A percentile compares a stretch with the other conserved stretches of the same genome.
Evolutionary conservation across 2,113 vertebrate species (phyloP).

Genomic region (Eulacestoma nigropectus): DNA sequence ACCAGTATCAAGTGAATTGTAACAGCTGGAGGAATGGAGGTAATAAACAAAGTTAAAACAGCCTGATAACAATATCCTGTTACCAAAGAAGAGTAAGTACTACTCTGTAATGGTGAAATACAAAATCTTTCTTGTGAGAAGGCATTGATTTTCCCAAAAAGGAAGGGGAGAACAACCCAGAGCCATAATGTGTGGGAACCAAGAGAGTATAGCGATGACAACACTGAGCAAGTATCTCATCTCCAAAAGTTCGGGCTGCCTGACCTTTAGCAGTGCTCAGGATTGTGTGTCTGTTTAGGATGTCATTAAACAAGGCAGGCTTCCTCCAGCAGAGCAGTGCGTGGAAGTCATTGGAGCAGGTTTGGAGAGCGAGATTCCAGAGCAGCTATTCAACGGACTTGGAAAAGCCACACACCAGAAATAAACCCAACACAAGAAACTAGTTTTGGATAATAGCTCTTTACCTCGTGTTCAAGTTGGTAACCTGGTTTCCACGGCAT

Average conservation of each 20-base stretch:
- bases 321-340: not conserved
- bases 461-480: accelerated
- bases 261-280: conserved; percentile 14
- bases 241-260: not conserved
- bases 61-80: not conserved
- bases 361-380: not conserved
- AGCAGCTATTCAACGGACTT: not conserved
- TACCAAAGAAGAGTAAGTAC: not conserved
- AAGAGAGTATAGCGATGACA: not conserved
- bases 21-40: not conserved
- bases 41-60: conserved; percentile 20
- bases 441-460: not conserved
- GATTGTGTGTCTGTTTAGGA: conserved; percentile 27
- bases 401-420: not conserved
- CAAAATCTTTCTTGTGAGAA: not conserved
- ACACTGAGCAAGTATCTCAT: not conserved
- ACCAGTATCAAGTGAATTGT: not conserved
- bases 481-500: not conserved
- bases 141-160: conserved; percentile 37
- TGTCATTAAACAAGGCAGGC: conserved; percentile 15
- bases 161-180: not conserved
- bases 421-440: not conserved
- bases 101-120: not conserved
- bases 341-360: not conserved
- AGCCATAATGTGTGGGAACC: not conserved